These are phyloP conservation scores for Hemicrepidius hirtus DNA, from an alignment of 2,888 invertebrate species.

Conservation along the genomic window DNA sequence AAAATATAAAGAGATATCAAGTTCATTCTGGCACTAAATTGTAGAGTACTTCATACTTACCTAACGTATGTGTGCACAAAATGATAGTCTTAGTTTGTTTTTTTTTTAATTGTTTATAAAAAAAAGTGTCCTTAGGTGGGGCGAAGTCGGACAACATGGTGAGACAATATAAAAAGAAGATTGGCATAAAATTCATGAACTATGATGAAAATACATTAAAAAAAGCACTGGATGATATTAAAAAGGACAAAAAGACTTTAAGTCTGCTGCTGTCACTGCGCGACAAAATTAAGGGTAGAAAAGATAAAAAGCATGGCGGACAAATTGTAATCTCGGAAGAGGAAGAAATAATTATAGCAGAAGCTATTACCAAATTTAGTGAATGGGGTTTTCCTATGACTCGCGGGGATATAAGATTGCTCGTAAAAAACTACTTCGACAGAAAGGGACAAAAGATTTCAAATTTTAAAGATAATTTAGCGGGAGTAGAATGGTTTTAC, in stretches of 20 bases:
- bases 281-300: conserved; percentile 21
- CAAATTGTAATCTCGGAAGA: conserved; percentile 12
- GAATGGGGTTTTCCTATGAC: conserved; percentile 21
- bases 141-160: conserved; percentile 8
- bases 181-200: conserved; percentile 8
- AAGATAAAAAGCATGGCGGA: conserved; percentile 3
- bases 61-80: background rate
- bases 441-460: background rate
- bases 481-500: conserved; percentile 37
- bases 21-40: background rate
- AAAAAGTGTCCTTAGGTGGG: too few species aligned
- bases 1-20: conserved; percentile 1
- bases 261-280: background rate
- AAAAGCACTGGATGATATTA: conserved; percentile 16
- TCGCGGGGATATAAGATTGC: conserved; percentile 3
- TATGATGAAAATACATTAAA: conserved; percentile 2
- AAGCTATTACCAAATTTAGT: background rate
- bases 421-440: conserved; percentile 16
- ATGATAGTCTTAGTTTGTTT: background rate
- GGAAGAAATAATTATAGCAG: conserved; percentile 20
- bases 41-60: background rate
- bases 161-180: conserved; percentile 17
- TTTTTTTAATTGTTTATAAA: too few species aligned
- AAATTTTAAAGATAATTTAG: conserved; percentile 3
- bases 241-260: conserved; percentile 2